Percentiles rank a stretch among this genome's conserved stretches.
phyloP scores from a whole-genome alignment of 2,113 vertebrate species.

The human region DNA sequence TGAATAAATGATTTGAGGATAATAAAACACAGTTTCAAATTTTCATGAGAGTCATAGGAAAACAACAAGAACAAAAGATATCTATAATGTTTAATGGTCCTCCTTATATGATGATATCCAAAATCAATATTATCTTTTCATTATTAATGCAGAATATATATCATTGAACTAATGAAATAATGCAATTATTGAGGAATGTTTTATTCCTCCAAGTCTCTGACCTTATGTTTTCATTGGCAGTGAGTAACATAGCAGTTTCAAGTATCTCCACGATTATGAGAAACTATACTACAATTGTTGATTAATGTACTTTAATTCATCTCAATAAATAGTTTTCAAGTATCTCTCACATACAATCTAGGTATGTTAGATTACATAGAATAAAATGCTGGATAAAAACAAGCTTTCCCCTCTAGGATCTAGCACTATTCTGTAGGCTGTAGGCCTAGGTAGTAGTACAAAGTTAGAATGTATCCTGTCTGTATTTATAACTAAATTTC shows the following conservation, averaged over 20 bases:
- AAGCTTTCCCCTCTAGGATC: not conserved
- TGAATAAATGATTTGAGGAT: constrained; percentile 82
- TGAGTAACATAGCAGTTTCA: not conserved
- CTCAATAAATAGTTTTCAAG: not conserved
- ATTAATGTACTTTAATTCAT: not conserved
- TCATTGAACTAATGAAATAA: constrained; percentile 80
- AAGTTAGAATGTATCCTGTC: not conserved
- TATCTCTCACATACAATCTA: not conserved
- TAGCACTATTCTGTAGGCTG: not conserved
- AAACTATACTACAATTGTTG: constrained; percentile 4
- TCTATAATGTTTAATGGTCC: constrained; percentile 80
- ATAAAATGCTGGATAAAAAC: not conserved
- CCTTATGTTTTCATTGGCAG: constrained; percentile 58
- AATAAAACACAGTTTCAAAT: constrained; percentile 82
- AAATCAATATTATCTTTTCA: constrained; percentile 86
- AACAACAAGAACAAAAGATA: constrained; percentile 79
- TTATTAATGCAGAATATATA: constrained; percentile 80
- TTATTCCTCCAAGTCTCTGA: constrained; percentile 55
- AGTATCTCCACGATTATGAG: not conserved
- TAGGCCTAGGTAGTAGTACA: not conserved
- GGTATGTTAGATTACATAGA: not conserved
- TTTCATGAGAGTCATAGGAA: constrained; percentile 80
- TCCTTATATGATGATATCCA: constrained; percentile 80
- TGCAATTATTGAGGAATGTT: constrained; percentile 2
- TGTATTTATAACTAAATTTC: not conserved